Conservation (phyloP, 2,888 invertebrate genomes). For the Agonopterix alstromeriana region DNA sequence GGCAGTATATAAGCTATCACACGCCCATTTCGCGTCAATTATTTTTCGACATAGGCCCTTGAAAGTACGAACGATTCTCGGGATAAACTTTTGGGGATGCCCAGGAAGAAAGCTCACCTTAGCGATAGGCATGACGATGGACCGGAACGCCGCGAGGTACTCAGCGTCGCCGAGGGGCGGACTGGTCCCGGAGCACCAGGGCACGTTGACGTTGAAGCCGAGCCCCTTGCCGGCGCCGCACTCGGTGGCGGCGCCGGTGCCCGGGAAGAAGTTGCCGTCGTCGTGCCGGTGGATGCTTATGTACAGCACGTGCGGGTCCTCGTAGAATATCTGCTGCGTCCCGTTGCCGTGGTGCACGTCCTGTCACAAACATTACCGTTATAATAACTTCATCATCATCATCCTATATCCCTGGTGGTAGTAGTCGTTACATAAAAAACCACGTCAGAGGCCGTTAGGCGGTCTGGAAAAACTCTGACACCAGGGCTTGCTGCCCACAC, state of each 20-base stretch:
- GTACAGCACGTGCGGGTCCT: constrained; percentile 95
- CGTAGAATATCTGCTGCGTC: constrained; percentile 98
- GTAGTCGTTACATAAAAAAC: no score
- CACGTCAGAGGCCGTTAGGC: no score
- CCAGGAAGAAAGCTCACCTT: constrained; percentile 56
- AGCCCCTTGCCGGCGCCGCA: constrained; percentile 92
- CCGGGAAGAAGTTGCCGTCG: constrained; percentile 99
- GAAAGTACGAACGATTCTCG: no score
- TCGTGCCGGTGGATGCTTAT: constrained; percentile 99
- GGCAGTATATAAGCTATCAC: no score
- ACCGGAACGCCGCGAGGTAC: constrained; percentile 97
- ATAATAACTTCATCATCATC: no score
- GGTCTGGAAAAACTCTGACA: no score
- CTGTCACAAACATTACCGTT: constrained; percentile 45
- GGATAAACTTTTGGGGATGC: no score
- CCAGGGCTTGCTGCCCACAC: no score
- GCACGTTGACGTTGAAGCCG: constrained; percentile 97
- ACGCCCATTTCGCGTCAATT: no score
- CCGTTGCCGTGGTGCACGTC: constrained; percentile 99
- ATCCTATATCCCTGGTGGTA: no score
- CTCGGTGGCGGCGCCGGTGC: constrained; percentile 96
- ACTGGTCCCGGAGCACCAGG: constrained; percentile 93
- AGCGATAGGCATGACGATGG: constrained; percentile 97
- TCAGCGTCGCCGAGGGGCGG: constrained; percentile 97
- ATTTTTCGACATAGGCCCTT: no score